Base-by-base conservation (phyloP, 2,888 invertebrate species). In the Mythimna ferrago region DNA sequence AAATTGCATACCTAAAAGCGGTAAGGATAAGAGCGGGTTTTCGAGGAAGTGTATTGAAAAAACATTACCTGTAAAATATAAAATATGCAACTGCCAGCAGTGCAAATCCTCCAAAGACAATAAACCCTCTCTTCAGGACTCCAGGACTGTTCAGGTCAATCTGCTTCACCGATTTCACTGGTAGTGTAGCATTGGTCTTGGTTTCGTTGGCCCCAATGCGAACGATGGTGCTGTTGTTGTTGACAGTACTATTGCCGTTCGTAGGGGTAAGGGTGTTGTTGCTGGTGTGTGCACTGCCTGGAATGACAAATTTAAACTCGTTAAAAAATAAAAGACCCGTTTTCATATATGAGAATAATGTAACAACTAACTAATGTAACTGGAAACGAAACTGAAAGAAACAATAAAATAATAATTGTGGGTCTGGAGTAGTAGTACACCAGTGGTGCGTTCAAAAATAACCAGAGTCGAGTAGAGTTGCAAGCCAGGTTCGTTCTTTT, bases 21-120 rank as follows among this genome's bases (percentile, higher is more conserved):
- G 26, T 26, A 26, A 26, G 35, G 35, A 38, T 38, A 38, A 7
- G 0, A 38, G 35, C 35, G 9, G 41, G 41, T 41, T 41, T 41
- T 41, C 10, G 10, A 41, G 41, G 9, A 41, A 41, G 2, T 41
- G 0, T 41, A 41, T 41, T 10, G 7, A 41, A 41, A 21, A 11
- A n/a, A 61, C 11, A 2, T 64, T 91, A 96, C 96, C 93, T 96
- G 84, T 96, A 96, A 85, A 96, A 95, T 88, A 96, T 91, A 77
- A 95, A 94, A 86, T 96, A 96, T 21, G 94, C 94, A 21, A 92
- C 85, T 26, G 94, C 96, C 76, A 96, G 87, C 21, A 96, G 83
- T 2, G 93, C 92, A 87, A 96, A 95, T 60, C 96, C 96, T 69
- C 96, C 96, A 85, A 96, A 96, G 0, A 96, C 96, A 68, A 96